Percentiles rank a stretch among this genome's conserved stretches.
Conservation (phyloP, 2,797 vertebrate species). For the Xerus rutilus region DNA sequence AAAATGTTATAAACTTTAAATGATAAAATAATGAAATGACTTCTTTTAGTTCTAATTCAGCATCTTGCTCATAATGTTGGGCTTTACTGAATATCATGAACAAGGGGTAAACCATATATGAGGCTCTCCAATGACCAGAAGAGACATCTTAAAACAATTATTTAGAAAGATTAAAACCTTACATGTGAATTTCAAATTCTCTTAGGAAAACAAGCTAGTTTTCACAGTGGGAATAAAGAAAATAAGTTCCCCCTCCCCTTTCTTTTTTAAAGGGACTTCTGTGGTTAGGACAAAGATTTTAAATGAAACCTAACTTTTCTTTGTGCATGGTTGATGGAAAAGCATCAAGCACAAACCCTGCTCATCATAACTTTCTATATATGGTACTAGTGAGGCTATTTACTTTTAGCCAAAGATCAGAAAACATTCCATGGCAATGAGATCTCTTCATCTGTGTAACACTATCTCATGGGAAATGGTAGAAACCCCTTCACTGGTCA, state of each 20-base stretch:
- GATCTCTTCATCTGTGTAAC: slow-evolving; percentile 67
- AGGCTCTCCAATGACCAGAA: neutral
- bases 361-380: slow-evolving; percentile 68
- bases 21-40: neutral
- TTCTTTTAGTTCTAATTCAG: neutral
- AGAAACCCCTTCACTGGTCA: slow-evolving; percentile 47
- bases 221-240: neutral
- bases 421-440: slow-evolving; percentile 63
- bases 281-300: slow-evolving; percentile 25
- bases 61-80: neutral
- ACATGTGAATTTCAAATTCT: slow-evolving; percentile 50
- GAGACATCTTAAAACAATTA: neutral
- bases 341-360: slow-evolving; percentile 45
- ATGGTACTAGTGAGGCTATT: slow-evolving; percentile 49
- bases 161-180: neutral
- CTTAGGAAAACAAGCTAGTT: slow-evolving; percentile 20
- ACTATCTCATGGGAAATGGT: slow-evolving; percentile 67
- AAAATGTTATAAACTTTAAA: neutral
- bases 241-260: neutral
- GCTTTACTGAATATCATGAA: neutral
- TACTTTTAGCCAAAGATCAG: slow-evolving; percentile 58
- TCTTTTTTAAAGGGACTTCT: neutral
- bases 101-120: neutral
- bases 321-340: slow-evolving; percentile 10
- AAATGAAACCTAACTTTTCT: slow-evolving; percentile 55